Evolutionary conservation across 2,797 vertebrate genomes (phyloP).

Genomic region (Loris lydekkerianus): DNA sequence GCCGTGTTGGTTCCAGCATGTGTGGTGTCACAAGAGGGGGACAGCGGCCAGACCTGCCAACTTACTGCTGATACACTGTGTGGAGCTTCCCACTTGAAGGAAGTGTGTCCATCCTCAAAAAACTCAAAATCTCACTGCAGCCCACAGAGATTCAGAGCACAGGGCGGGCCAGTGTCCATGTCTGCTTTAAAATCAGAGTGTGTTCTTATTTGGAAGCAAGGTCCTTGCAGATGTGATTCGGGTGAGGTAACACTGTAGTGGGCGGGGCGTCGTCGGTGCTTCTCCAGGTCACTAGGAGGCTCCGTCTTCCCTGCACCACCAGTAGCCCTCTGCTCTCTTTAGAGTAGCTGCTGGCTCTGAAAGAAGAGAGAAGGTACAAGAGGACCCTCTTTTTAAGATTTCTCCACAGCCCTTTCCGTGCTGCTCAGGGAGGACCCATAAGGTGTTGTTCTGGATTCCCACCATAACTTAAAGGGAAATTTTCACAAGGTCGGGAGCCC

Average conservation of each 20-base stretch:
- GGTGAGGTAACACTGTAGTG: no score
- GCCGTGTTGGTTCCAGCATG: neutral
- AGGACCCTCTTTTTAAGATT: neutral
- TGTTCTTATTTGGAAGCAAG: neutral
- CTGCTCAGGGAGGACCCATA: no score
- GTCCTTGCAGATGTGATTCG: neutral
- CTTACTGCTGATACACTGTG: fast-evolving
- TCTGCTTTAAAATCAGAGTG: neutral
- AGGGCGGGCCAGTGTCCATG: neutral
- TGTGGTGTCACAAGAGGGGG: neutral
- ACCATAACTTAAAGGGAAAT: no score
- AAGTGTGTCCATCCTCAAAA: no score
- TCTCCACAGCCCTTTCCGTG: neutral
- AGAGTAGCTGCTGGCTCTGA: neutral
- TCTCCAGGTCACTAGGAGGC: neutral
- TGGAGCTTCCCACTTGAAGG: neutral
- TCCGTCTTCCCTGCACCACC: neutral
- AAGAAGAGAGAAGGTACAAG: neutral
- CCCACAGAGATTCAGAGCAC: fast-evolving
- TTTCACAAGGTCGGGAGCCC: no score
- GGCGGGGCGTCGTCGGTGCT: no score
- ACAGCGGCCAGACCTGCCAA: neutral
- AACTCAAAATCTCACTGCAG: neutral
- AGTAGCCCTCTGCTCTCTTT: neutral
- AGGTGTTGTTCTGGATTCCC: no score